Evolutionary conservation across 2,797 vertebrate species (phyloP), one percentile per base, ranked within the genome.

Genomic region (Botia almorhae): DNA sequence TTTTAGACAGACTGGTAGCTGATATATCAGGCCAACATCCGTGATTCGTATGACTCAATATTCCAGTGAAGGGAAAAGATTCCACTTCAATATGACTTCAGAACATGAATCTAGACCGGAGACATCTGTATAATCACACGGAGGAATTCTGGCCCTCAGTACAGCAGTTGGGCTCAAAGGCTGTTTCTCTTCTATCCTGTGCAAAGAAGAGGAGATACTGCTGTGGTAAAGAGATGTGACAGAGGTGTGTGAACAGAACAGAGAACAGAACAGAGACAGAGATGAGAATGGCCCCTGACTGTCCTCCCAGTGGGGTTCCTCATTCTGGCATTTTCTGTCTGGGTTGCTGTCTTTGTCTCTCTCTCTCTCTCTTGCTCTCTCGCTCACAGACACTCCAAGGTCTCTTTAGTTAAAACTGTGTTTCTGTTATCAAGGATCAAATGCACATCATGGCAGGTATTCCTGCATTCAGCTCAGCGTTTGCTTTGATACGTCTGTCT

Each of bases 401-500:
- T 23, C 78, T 74, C 69, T 80, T 80, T 74, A 74, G 78, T 80
- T 80, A 73, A 80, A 80, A 58, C 36, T 7, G 17, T 48, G 60
- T 67, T 80, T 74, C 78, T 73, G 61, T 80, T 73, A 74, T 80
- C 36, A 16, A 87, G 89, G 88, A 93, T 92, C 90, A 92, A 91
- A 93, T 86, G 83, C 81, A 85, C 72, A 80, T 74, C 13, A 82
- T 85, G 89, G 85, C 87, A 85, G 87, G 87, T 88, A 89, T 90
- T 87, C 82, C 86, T 84, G 86, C 85, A 86, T 81, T 88, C 83
- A 76, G 89, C 88, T 87, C 83, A 90, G 69, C 76, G 46, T 77
- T 58, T 69, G 56, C 91, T 92, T 93, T 92, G 90, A 92, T 92
- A 92, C 85, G 89, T 90, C 89, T 90, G 79, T 91, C 89, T 87